A percentile compares a stretch with the other conserved stretches of the same genome.
Conservation (phyloP, 2,888 invertebrate species). For the Parnassius apollo region DNA sequence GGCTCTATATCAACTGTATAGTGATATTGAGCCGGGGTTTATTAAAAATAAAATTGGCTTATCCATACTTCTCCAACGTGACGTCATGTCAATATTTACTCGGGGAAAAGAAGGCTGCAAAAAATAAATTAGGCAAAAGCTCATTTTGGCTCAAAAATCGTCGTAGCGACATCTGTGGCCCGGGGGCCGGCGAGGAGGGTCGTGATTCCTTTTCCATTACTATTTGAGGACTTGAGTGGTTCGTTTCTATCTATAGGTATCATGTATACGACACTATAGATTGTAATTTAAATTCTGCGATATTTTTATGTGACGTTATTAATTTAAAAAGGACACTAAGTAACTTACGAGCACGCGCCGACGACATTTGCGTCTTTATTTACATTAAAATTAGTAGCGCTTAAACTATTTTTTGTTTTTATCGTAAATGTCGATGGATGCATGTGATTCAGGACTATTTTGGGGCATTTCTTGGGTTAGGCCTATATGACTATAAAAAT, state of each 20-base stretch:
- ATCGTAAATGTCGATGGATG: too few relatives aligned
- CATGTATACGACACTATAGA: neutral
- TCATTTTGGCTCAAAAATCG: constrained; percentile 75
- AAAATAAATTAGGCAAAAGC: constrained; percentile 81
- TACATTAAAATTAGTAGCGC: too few relatives aligned
- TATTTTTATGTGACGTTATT: too few relatives aligned
- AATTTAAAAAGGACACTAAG: too few relatives aligned
- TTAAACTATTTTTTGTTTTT: too few relatives aligned
- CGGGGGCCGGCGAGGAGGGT: constrained; percentile 39
- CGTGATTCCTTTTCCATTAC: constrained; percentile 42
- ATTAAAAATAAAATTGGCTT: constrained; percentile 27
- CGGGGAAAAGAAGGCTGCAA: constrained; percentile 78
- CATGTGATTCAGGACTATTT: too few relatives aligned
- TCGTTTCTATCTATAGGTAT: constrained; percentile 32
- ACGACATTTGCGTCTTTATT: too few relatives aligned
- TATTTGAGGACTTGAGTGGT: constrained; percentile 49
- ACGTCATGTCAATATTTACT: constrained; percentile 74
- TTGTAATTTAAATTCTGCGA: neutral
- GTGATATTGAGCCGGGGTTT: too few relatives aligned
- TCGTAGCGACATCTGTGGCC: constrained; percentile 70
- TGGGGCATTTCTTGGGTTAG: too few relatives aligned
- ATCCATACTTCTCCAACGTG: constrained; percentile 46
- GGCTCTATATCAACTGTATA: too few relatives aligned
- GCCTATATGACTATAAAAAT: too few relatives aligned
- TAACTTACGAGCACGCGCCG: too few relatives aligned